phyloP scores from a whole-genome alignment of 2,888 invertebrate species.

The Drosophila aldrichi region DNA sequence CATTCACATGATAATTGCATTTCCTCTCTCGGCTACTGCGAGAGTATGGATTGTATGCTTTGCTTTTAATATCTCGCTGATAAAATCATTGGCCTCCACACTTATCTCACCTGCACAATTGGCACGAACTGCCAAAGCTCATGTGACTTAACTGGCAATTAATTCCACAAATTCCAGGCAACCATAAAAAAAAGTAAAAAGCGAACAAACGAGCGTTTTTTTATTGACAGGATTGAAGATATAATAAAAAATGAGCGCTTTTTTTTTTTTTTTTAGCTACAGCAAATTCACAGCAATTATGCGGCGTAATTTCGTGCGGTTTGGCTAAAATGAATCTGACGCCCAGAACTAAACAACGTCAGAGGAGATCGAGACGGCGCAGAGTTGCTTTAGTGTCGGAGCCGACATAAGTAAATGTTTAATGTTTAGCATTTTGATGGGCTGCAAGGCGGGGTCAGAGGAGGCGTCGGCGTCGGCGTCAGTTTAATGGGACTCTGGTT shows the following conservation, averaged over 20 bases:
- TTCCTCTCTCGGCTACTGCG: slow-evolving; percentile 1
- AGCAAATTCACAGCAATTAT: slow-evolving; percentile 45
- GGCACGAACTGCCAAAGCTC: slow-evolving; percentile 23
- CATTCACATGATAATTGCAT: slow-evolving; percentile 15
- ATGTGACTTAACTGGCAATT: slow-evolving; percentile 47
- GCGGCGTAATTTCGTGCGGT: slow-evolving; percentile 20
- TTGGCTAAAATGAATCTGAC: slow-evolving; percentile 30
- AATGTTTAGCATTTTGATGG: slow-evolving; percentile 35
- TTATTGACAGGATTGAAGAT: slow-evolving; percentile 43
- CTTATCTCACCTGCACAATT: slow-evolving; percentile 28
- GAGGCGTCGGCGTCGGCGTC: slow-evolving; percentile 22
- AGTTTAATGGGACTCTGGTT: slow-evolving; percentile 49
- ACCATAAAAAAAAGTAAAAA: slow-evolving; percentile 27
- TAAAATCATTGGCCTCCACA: slow-evolving; percentile 26
- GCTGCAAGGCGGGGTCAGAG: slow-evolving; percentile 21
- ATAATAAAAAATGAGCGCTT: slow-evolving; percentile 42
- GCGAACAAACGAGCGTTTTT: slow-evolving; percentile 11
- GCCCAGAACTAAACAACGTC: slow-evolving; percentile 32
- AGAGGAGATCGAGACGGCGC: slow-evolving; percentile 11
- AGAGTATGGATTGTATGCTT: neutral
- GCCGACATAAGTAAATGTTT: slow-evolving; percentile 28
- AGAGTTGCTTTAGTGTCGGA: slow-evolving; percentile 30
- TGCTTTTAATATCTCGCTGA: slow-evolving; percentile 17
- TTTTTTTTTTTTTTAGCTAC: slow-evolving; percentile 25
- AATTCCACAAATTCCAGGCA: slow-evolving; percentile 39